These are phyloP conservation scores for Pharmacophagus antenor DNA, from an alignment of 2,888 invertebrate genomes.

Conservation along the genomic window DNA sequence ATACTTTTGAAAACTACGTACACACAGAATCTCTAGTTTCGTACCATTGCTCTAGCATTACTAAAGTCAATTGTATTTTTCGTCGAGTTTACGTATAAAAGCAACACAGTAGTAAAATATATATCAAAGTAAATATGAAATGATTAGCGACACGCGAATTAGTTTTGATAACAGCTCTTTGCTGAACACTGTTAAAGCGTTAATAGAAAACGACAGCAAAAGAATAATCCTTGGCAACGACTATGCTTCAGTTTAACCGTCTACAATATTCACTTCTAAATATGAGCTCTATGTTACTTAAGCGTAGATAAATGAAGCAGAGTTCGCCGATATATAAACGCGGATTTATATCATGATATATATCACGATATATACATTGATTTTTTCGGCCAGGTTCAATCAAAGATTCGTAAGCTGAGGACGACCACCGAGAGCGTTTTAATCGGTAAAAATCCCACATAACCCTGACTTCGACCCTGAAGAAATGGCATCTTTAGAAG, in stretches of 20 bases:
- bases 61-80: slow-evolving; percentile 1
- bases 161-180: neutral
- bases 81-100: slow-evolving; percentile 1
- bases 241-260: neutral
- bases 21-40: neutral
- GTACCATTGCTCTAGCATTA: slow-evolving; percentile 5
- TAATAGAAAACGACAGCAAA: neutral
- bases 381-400: no score
- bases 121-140: slow-evolving; percentile 14
- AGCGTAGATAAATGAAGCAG: neutral
- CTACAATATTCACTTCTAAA: neutral
- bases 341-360: no score
- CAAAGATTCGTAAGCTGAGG: no score
- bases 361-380: no score
- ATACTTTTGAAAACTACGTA: no score
- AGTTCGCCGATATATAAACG: no score
- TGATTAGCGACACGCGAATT: slow-evolving; percentile 16
- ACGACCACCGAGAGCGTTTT: no score
- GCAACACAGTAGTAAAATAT: slow-evolving; percentile 2
- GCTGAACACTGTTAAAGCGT: neutral
- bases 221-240: neutral
- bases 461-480: no score
- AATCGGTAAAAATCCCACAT: no score
- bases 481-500: no score
- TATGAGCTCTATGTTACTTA: neutral